Percentiles rank a stretch among this genome's conserved stretches.
phyloP scores from a whole-genome alignment of 2,797 vertebrate species.

The Crossoptilon crossoptilon region DNA sequence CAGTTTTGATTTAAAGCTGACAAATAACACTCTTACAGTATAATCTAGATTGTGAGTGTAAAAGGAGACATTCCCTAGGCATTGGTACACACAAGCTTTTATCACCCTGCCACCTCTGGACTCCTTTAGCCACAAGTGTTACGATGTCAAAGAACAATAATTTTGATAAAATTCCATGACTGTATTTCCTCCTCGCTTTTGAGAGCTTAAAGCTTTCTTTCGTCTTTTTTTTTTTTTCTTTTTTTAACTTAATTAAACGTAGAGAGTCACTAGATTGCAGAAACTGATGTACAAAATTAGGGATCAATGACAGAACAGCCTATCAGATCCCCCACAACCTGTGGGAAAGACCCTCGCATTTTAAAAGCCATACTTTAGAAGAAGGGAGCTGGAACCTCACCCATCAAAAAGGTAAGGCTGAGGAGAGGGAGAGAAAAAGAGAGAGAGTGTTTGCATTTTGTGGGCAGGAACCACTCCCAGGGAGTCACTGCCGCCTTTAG shows the following conservation, averaged over 20 bases:
- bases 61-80: not conserved
- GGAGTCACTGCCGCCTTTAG: not conserved
- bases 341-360: not conserved
- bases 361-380: not conserved
- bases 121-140: not conserved
- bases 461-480: not conserved
- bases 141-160: not conserved
- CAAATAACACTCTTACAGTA: not conserved
- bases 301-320: not conserved
- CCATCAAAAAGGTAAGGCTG: not conserved
- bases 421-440: not conserved
- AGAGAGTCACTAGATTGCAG: not conserved
- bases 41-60: not conserved
- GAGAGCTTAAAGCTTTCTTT: not conserved
- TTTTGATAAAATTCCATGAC: not conserved
- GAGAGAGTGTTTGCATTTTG: not conserved
- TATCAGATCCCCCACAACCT: rapidly evolving
- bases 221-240: too few species aligned
- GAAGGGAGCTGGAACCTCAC: not conserved
- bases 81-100: not conserved
- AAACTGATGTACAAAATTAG: not conserved
- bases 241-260: not conserved
- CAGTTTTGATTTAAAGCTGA: not conserved
- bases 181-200: not conserved
- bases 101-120: not conserved